These are phyloP conservation scores for Hyperoplus immaculatus DNA, from an alignment of 2,797 vertebrate species.

Conservation along the genomic window DNA sequence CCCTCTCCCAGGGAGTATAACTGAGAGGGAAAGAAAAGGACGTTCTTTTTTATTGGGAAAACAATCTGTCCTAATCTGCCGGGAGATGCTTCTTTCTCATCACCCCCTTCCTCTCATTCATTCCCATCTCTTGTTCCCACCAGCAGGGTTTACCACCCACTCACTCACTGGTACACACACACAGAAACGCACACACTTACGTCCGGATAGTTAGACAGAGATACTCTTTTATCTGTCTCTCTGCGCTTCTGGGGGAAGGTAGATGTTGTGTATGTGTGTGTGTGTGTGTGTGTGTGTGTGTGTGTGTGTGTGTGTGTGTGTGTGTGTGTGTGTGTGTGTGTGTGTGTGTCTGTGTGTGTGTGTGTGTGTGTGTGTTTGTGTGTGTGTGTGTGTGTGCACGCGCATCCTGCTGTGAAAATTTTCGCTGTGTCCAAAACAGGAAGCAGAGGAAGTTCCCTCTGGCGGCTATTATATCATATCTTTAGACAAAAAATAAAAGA, in stretches of 20 bases:
- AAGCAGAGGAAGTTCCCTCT: conserved; percentile 73
- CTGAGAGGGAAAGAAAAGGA: conserved; percentile 52
- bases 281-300: conserved; percentile 16
- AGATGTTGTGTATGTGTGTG: conserved; percentile 8
- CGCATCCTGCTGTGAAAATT: conserved; percentile 61
- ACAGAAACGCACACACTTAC: conserved; percentile 22
- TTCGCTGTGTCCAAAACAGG: conserved; percentile 69
- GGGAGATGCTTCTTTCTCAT: conserved; percentile 68
- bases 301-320: conserved; percentile 12
- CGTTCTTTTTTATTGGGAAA: conserved; percentile 64
- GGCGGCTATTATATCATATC: conserved; percentile 50
- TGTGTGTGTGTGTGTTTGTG: conserved; percentile 15
- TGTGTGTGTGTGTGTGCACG: conserved; percentile 6
- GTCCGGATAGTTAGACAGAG: conserved; percentile 65
- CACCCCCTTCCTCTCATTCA: conserved; percentile 60
- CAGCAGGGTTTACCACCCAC: conserved; percentile 58
- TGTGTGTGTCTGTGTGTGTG: conserved; percentile 11
- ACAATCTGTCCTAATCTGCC: conserved; percentile 74
- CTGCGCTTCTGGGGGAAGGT: conserved; percentile 52
- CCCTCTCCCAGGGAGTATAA: conserved; percentile 47
- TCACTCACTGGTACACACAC: conserved; percentile 22
- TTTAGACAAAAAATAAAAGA: conserved; percentile 13
- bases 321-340: conserved; percentile 17
- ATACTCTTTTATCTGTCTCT: conserved; percentile 67
- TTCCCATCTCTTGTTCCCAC: conserved; percentile 56